Percentiles rank a stretch among this genome's conserved stretches.
These are phyloP conservation scores for Sinella curviseta DNA, from an alignment of 1,140 invertebrate species.

Conservation along the genomic window DNA sequence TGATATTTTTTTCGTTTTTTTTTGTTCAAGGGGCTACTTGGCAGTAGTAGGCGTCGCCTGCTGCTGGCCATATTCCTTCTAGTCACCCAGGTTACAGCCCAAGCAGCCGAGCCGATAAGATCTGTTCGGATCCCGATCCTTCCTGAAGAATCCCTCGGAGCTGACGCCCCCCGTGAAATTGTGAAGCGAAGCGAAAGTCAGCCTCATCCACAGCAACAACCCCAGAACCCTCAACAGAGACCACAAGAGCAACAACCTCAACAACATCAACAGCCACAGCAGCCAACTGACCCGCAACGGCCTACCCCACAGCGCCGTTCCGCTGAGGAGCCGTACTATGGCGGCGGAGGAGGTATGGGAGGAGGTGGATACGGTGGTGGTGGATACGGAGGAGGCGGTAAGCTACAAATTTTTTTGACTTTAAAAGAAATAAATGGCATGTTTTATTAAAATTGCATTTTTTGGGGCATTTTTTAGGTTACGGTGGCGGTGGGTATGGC, in stretches of 20 bases:
- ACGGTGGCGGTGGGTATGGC: too few relatives aligned
- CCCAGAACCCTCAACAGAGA: background rate
- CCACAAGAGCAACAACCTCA: too few relatives aligned
- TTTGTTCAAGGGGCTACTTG: background rate
- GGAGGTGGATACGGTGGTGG: too few relatives aligned
- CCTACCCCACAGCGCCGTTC: background rate
- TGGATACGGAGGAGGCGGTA: too few relatives aligned
- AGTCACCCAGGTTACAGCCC: background rate
- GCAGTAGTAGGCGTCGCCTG: background rate
- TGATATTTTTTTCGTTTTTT: background rate
- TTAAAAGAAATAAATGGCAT: too few relatives aligned
- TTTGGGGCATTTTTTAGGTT: too few relatives aligned
- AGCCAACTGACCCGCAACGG: background rate
- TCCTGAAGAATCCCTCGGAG: background rate
- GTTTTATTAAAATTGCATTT: too few relatives aligned
- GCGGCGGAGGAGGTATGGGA: background rate
- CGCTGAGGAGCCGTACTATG: background rate
- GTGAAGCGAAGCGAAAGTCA: background rate
- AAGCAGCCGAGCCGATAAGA: background rate
- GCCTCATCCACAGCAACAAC: background rate
- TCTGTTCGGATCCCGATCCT: background rate
- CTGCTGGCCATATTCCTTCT: background rate
- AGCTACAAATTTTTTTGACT: too few relatives aligned
- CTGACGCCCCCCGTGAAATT: too few relatives aligned
- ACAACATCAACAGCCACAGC: background rate